Evolutionary conservation across 2,113 vertebrate species (phyloP), one percentile per base, ranked within the genome.

Genomic region (Montifringilla adamsi): DNA sequence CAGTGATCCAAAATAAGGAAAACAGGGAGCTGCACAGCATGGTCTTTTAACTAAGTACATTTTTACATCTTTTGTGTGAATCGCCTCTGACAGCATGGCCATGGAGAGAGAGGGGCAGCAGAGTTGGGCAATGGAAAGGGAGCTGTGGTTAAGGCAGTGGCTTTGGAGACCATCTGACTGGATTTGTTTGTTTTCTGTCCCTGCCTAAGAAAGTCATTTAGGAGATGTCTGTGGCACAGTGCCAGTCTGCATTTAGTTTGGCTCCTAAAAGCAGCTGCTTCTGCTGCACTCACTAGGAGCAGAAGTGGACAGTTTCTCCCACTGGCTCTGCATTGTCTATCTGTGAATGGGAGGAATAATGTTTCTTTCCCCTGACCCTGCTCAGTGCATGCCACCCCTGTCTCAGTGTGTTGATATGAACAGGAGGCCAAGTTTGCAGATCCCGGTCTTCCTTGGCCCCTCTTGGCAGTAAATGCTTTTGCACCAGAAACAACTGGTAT

Each of bases 41-140:
- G 26, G 26, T 66, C 41, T 67, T 89, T 78, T 27, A 69, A 67
- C 23, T 43, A 39, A 90, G 37, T 35, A 49, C 14, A 4, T 84
- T 95, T 60, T 92, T 68, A 31, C 50, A 17, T 37, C 35, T 62
- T 7, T 41, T 41, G 21, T 12, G 26, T 50, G 78, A 87, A 68
- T 58, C 0, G 0, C n/a, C 58, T 84, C 43, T 3, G 4, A 83
- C 31, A 76, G 49, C 47, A 47, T 0, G 0, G 28, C 43, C 13
- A 4, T 6, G 12, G 62, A 87, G 55, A 18, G 37, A 62, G 33
- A 49, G 62, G 64, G 16, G 41, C 60, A 88, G 67, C 43, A 89
- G 58, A 69, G 35, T 0, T 33, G 52, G 78, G 88, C 78, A 69
- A 9, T 35, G 46, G 87, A 92, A 89, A 79, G 53, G 84, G 53